Conservation (phyloP, 2,113 vertebrate species). For the Sinocyclocheilus maitianheensis region DNA sequence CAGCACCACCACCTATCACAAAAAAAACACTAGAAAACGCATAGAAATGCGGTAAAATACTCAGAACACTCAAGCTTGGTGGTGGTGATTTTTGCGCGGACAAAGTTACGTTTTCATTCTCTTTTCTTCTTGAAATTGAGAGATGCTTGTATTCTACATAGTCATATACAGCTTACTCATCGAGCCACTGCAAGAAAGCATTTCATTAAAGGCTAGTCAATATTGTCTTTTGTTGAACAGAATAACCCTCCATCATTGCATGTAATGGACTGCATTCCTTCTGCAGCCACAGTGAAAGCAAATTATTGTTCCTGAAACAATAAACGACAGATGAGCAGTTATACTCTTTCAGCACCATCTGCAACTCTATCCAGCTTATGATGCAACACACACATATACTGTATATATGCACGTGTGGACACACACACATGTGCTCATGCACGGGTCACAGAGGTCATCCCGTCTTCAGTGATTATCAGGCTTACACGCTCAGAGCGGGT, state of each 20-base stretch:
- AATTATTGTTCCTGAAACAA: conserved; percentile 44
- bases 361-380: conserved; percentile 48
- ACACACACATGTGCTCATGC: background rate
- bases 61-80: no score
- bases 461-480: conserved; percentile 48
- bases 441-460: conserved; percentile 42
- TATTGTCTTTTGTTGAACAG: background rate
- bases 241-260: conserved; percentile 1
- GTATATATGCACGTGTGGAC: background rate
- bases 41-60: background rate
- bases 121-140: background rate
- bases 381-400: conserved; percentile 13
- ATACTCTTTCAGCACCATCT: conserved; percentile 40
- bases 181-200: background rate
- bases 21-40: background rate
- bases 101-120: background rate
- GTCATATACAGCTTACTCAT: background rate
- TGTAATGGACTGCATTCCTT: background rate
- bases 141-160: background rate
- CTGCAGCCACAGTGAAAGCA: background rate
- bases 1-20: background rate
- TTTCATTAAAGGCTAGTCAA: background rate
- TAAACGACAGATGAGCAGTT: conserved; percentile 29
- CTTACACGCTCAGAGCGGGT: background rate
- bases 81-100: background rate